These are phyloP conservation scores for Ips nitidus DNA, from an alignment of 1,140 invertebrate genomes.

Conservation along the genomic window DNA sequence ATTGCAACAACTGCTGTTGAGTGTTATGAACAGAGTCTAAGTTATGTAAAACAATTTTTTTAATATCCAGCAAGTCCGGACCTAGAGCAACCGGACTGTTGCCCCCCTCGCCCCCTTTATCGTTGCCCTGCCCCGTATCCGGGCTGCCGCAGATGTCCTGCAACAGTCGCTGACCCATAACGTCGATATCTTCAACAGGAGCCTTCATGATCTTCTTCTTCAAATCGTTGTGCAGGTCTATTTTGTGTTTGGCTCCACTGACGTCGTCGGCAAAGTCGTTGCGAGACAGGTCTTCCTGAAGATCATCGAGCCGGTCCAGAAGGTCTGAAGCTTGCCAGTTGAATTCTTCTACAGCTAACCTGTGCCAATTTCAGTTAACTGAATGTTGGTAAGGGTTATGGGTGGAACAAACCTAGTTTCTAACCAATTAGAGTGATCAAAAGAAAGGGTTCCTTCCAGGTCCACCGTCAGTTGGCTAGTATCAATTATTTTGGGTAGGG, in stretches of 20 bases:
- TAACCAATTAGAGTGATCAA: conserved; percentile 96
- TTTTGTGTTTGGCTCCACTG: conserved; percentile 81
- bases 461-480: conserved; percentile 88
- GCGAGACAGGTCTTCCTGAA: conserved; percentile 86
- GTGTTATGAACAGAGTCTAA: conserved; percentile 82
- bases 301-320: conserved; percentile 85
- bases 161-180: conserved; percentile 61
- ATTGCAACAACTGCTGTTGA: conserved; percentile 85
- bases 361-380: background rate
- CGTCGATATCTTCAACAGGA: conserved; percentile 89
- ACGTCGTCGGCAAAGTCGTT: conserved; percentile 93
- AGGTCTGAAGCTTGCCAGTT: conserved; percentile 92
- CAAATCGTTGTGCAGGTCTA: conserved; percentile 92
- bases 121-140: conserved; percentile 49
- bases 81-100: conserved; percentile 47
- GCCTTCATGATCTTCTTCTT: conserved; percentile 92
- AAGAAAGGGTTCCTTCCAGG: conserved; percentile 89
- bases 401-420: conserved; percentile 63
- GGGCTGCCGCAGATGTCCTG: conserved; percentile 51
- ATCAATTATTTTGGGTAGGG: conserved; percentile 89
- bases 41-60: conserved; percentile 70
- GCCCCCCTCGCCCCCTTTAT: conserved; percentile 52
- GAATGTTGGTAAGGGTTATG: background rate
- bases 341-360: conserved; percentile 92
- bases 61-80: conserved; percentile 47